phyloP scores from a whole-genome alignment of 2,113 vertebrate genomes.

The Phalacrocorax aristotelis region DNA sequence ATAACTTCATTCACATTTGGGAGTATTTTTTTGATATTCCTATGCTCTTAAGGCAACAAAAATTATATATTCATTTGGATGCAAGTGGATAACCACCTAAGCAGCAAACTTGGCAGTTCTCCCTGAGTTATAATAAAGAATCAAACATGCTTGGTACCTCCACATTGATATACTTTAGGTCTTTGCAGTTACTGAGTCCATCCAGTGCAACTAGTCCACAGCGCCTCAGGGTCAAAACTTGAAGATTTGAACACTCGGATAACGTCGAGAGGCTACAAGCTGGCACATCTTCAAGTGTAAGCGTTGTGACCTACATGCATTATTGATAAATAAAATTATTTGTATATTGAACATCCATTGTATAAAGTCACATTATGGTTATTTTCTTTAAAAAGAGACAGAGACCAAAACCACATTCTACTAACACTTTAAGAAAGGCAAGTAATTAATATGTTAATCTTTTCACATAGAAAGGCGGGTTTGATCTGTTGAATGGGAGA shows the following conservation, averaged over 20 bases:
- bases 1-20: neutral
- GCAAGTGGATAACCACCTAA: neutral
- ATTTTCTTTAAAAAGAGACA: neutral
- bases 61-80: neutral
- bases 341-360: neutral
- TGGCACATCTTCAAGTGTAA: constrained; percentile 84
- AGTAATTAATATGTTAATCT: neutral
- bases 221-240: constrained; percentile 79
- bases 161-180: constrained; percentile 82
- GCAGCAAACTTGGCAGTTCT: neutral
- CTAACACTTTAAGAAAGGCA: neutral
- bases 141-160: constrained; percentile 75
- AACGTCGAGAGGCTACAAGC: constrained; percentile 83
- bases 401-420: neutral
- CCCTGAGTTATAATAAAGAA: neutral
- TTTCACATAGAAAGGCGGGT: neutral
- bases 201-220: constrained; percentile 85
- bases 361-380: neutral
- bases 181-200: constrained; percentile 75
- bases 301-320: constrained; percentile 79
- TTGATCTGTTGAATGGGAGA: neutral
- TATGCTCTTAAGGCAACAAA: neutral
- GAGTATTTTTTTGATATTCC: neutral
- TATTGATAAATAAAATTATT: neutral
- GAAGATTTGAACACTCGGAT: constrained; percentile 80